Conservation (phyloP, 2,888 invertebrate species). For the Camponotus fellah region DNA sequence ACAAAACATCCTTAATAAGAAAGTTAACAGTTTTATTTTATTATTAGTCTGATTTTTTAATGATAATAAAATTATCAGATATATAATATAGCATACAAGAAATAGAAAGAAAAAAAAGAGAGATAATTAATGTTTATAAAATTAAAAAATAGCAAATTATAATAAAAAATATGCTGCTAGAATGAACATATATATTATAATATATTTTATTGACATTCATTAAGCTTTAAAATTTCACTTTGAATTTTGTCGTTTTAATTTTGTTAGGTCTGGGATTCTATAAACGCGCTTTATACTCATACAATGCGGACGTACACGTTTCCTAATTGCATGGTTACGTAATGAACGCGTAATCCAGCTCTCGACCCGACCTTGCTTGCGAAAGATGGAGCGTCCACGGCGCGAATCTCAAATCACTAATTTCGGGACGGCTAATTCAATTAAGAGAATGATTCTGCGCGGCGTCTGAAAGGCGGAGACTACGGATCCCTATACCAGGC, state of each 20-base stretch:
- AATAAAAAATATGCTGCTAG: background rate
- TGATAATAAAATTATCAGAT: background rate
- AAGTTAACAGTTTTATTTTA: background rate
- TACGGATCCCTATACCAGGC: constrained; percentile 27
- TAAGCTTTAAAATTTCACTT: background rate
- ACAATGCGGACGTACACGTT: constrained; percentile 21
- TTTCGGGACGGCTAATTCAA: constrained; percentile 84
- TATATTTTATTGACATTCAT: constrained; percentile 22
- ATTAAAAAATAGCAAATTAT: background rate
- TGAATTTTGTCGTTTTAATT: constrained; percentile 7
- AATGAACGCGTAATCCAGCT: constrained; percentile 61
- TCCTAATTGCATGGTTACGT: constrained; percentile 60
- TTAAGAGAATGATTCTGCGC: constrained; percentile 81
- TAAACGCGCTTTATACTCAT: constrained; percentile 23
- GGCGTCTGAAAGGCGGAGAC: constrained; percentile 60
- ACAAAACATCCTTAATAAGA: background rate
- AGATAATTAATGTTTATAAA: background rate
- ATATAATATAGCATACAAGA: too few species aligned
- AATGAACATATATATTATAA: too few species aligned
- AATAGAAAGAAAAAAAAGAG: too few species aligned
- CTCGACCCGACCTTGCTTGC: constrained; percentile 7
- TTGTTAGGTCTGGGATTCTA: background rate
- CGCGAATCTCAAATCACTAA: constrained; percentile 84
- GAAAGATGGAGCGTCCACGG: constrained; percentile 59
- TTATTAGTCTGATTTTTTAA: background rate